A percentile compares a stretch with the other conserved stretches of the same genome.
Conservation (phyloP, 2,888 invertebrate species). For the Phaonia tiefii region DNA sequence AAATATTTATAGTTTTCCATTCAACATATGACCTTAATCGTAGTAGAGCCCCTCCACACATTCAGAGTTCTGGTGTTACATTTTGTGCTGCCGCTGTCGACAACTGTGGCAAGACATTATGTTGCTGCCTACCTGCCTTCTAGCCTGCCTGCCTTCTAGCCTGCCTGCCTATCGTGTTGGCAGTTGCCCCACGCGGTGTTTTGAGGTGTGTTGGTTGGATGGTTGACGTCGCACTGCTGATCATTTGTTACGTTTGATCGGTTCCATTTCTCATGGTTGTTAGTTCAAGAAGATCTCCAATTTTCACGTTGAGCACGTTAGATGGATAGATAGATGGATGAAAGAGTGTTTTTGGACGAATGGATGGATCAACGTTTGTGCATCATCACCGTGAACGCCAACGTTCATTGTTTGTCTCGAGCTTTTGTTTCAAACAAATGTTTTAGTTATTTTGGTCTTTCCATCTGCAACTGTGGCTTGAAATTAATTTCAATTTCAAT, state of each 20-base stretch:
- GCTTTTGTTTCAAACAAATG: slow-evolving; percentile 1
- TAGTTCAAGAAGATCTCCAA: too few relatives aligned
- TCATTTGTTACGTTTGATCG: slow-evolving; percentile 58
- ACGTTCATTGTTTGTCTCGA: slow-evolving; percentile 6
- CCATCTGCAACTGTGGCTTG: too few relatives aligned
- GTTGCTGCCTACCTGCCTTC: slow-evolving; percentile 17
- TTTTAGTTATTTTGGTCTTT: too few relatives aligned
- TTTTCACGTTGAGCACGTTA: too few relatives aligned
- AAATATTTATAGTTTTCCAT: not conserved
- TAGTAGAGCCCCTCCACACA: slow-evolving; percentile 3
- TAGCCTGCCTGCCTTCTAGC: slow-evolving; percentile 25
- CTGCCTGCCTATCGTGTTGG: slow-evolving; percentile 10
- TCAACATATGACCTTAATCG: slow-evolving; percentile 35
- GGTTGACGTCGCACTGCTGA: slow-evolving; percentile 30
- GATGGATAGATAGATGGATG: too few relatives aligned
- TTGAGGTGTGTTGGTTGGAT: slow-evolving; percentile 30
- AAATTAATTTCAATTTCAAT: slow-evolving; percentile 17
- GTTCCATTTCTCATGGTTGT: too few relatives aligned
- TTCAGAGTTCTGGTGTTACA: slow-evolving; percentile 2
- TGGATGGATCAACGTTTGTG: slow-evolving; percentile 36
- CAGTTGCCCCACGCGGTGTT: slow-evolving; percentile 8
- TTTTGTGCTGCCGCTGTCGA: slow-evolving; percentile 29
- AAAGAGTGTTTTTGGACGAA: too few relatives aligned
- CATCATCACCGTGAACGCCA: slow-evolving; percentile 1
- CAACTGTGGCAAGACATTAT: slow-evolving; percentile 13